Conservation (phyloP, 2,113 vertebrate genomes). For the Daubentonia madagascariensis region DNA sequence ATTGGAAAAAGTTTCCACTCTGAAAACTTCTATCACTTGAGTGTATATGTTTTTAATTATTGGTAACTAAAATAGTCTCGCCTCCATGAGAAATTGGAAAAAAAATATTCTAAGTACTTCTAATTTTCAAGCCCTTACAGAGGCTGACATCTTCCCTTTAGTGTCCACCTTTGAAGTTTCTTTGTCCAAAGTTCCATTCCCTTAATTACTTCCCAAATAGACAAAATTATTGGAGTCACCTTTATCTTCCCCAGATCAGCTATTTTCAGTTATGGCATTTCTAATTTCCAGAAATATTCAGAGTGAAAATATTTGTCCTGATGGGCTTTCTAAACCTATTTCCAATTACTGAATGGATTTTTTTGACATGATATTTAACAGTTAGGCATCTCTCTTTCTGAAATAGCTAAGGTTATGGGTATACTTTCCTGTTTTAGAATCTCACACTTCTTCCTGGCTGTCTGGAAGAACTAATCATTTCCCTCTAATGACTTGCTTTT, state of each 20-base stretch:
- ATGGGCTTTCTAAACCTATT: not conserved
- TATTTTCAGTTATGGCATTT: not conserved
- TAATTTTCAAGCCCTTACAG: not conserved
- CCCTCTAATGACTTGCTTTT: not conserved
- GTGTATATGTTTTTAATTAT: not conserved
- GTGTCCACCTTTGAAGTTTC: not conserved
- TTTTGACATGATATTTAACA: not conserved
- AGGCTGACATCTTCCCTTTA: not conserved
- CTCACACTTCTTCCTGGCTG: not conserved
- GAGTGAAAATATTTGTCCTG: not conserved
- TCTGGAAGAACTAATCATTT: not conserved
- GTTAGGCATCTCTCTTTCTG: not conserved
- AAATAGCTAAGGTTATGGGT: not conserved
- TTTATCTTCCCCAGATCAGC: not conserved
- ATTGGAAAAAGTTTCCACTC: not conserved
- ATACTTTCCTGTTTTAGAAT: not conserved
- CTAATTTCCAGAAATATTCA: slow-evolving; percentile 46
- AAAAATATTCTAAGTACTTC: not conserved
- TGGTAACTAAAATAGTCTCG: not conserved
- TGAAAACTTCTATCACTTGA: not conserved
- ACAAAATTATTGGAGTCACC: not conserved
- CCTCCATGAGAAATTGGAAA: not conserved
- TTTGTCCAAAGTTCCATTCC: not conserved
- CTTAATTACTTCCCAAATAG: slow-evolving; percentile 24
- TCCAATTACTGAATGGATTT: not conserved